Conservation (phyloP, 2,888 invertebrate species). For the Noctua janthe region DNA sequence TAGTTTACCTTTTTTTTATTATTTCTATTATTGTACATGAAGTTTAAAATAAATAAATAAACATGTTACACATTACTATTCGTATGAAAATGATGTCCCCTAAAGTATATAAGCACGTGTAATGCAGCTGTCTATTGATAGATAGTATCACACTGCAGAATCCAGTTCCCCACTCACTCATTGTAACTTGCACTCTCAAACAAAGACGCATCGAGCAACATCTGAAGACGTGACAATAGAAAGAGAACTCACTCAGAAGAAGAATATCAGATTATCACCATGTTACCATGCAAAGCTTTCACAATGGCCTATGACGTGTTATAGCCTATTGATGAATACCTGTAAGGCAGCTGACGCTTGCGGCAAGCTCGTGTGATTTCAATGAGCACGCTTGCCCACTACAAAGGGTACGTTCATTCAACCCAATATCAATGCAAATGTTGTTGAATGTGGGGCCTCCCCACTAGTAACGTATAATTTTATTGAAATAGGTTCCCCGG, state of each 20-base stretch:
- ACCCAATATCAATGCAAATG: slow-evolving; percentile 65
- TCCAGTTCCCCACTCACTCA: background rate
- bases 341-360: slow-evolving; percentile 42
- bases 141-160: background rate
- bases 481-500: slow-evolving; percentile 38
- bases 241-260: slow-evolving; percentile 6
- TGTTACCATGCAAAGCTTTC: slow-evolving; percentile 20
- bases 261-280: slow-evolving; percentile 27
- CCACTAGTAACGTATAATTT: slow-evolving; percentile 40
- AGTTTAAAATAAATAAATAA: no score
- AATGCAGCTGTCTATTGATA: background rate
- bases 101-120: background rate
- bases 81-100: no score
- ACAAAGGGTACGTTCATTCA: slow-evolving; percentile 57
- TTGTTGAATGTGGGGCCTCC: slow-evolving; percentile 39
- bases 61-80: no score
- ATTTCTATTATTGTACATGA: no score
- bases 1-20: no score
- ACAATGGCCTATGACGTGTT: slow-evolving; percentile 28
- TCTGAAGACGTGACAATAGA: slow-evolving; percentile 7
- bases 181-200: slow-evolving; percentile 25
- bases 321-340: slow-evolving; percentile 45
- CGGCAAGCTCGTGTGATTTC: slow-evolving; percentile 55
- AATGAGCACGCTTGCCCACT: slow-evolving; percentile 51
- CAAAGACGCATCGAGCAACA: slow-evolving; percentile 22